These are phyloP conservation scores for Morus bassanus DNA, from an alignment of 2,797 vertebrate genomes.

Conservation along the genomic window DNA sequence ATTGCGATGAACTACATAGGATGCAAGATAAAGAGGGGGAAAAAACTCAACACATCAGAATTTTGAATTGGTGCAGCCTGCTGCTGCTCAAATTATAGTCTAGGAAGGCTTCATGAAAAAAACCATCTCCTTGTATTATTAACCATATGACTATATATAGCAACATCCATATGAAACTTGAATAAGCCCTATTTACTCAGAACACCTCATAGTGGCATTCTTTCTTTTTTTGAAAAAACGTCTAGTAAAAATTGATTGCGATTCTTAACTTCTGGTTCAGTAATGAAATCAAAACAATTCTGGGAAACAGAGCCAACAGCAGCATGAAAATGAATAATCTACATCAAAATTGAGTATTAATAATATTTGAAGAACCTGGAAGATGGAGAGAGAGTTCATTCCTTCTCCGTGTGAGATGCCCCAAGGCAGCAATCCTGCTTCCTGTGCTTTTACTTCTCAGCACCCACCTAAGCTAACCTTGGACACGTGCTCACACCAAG, in stretches of 20 bases:
- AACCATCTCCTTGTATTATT: not conserved
- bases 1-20: not conserved
- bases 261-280: not conserved
- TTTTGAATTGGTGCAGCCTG: not conserved
- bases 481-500: not conserved
- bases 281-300: not conserved
- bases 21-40: not conserved
- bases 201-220: not conserved
- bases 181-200: not conserved
- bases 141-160: not conserved
- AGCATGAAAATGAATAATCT: not conserved
- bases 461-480: not conserved
- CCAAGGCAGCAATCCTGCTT: not conserved
- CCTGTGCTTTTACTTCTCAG: not conserved
- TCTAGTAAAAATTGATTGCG: not conserved
- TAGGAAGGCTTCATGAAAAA: not conserved
- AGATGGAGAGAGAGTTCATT: not conserved
- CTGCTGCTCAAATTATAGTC: not conserved
- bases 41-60: rapidly evolving
- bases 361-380: not conserved
- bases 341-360: not conserved
- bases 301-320: not conserved
- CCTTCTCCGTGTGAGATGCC: not conserved
- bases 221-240: not conserved
- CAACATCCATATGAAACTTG: not conserved